Evolutionary conservation across 2,888 invertebrate species (phyloP).

Genomic region (Dione vanillae): DNA sequence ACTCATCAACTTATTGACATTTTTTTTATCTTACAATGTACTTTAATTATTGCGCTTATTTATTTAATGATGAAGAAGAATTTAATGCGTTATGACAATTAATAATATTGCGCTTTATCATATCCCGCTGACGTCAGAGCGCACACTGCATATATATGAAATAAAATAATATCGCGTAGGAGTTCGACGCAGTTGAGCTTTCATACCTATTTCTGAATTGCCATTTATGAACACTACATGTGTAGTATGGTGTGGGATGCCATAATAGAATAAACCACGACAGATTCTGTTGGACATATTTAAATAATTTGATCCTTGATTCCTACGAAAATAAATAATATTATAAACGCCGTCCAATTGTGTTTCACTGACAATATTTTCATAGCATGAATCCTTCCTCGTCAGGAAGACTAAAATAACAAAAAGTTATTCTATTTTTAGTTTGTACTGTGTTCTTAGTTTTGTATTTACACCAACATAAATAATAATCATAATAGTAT

Average conservation of each 20-base stretch:
- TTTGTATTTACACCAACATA: no score
- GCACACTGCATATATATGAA: constrained; percentile 46
- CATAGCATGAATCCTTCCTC: no score
- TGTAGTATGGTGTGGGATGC: not conserved
- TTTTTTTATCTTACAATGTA: not conserved
- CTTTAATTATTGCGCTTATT: not conserved
- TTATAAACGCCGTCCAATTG: no score
- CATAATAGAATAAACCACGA: not conserved
- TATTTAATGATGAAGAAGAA: constrained; percentile 2
- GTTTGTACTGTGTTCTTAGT: no score
- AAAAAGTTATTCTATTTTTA: no score
- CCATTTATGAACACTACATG: constrained; percentile 9
- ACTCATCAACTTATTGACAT: not conserved
- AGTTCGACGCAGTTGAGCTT: constrained; percentile 52
- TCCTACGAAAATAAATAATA: no score
- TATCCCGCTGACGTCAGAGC: constrained; percentile 55
- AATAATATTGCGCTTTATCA: constrained; percentile 45
- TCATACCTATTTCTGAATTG: constrained; percentile 40
- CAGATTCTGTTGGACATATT: no score
- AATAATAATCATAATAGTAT: no score
- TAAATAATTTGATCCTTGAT: no score
- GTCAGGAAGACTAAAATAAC: no score
- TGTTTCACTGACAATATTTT: no score
- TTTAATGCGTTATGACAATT: not conserved
- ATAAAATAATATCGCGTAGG: constrained; percentile 52